A percentile compares a stretch with the other conserved stretches of the same genome.
Conservation (phyloP, 2,888 invertebrate genomes). For the Drosophila affinis region DNA sequence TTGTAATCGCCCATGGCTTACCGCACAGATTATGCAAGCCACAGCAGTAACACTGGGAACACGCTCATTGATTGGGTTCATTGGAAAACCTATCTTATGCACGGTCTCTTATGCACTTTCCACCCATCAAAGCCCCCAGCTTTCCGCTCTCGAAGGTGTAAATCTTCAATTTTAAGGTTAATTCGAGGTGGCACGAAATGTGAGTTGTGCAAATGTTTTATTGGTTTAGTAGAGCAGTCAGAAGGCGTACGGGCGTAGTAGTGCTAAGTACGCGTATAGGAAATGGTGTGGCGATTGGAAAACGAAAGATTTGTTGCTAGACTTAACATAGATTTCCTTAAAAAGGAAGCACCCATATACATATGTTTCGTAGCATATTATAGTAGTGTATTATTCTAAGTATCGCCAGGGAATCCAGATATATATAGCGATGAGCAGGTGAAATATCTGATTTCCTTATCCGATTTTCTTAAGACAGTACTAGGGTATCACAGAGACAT, state of each 20-base stretch:
- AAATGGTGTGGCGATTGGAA: neutral
- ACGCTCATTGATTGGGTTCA: slow-evolving; percentile 54
- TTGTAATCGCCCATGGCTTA: slow-evolving; percentile 80
- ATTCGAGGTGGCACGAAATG: slow-evolving; percentile 60
- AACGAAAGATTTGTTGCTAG: neutral
- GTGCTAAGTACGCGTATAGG: neutral
- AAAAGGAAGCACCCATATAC: neutral
- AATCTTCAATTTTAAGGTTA: slow-evolving; percentile 78
- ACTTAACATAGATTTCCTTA: neutral
- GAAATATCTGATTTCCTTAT: too few relatives aligned
- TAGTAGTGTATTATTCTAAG: neutral
- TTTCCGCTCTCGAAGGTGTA: slow-evolving; percentile 60
- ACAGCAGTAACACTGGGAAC: slow-evolving; percentile 52
- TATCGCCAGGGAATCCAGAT: neutral
- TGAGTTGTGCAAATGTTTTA: slow-evolving; percentile 64
- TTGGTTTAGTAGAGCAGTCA: slow-evolving; percentile 75
- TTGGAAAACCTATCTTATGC: slow-evolving; percentile 16
- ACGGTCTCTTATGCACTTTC: slow-evolving; percentile 20
- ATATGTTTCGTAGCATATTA: too few relatives aligned
- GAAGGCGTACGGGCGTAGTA: slow-evolving; percentile 13
- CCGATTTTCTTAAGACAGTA: too few relatives aligned
- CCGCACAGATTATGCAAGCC: slow-evolving; percentile 81
- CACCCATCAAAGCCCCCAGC: slow-evolving; percentile 26
- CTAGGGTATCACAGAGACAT: too few relatives aligned
- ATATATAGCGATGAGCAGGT: too few relatives aligned